These are phyloP conservation scores for Acanthosepion esculentum DNA, from an alignment of 2,888 invertebrate species.

Conservation along the genomic window DNA sequence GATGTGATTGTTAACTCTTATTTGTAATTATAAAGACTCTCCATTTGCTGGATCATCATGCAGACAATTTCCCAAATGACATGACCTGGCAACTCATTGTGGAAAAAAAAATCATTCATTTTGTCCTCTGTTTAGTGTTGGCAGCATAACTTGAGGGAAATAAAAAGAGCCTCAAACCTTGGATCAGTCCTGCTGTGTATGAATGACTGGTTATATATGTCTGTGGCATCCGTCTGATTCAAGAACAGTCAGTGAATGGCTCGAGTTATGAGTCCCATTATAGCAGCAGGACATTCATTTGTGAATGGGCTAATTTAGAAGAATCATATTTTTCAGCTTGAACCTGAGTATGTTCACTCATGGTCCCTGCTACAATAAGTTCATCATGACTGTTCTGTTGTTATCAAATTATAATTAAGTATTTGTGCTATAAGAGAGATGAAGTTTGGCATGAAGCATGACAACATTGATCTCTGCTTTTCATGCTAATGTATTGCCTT, in stretches of 20 bases:
- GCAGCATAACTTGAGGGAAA: background rate
- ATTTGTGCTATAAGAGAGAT: background rate
- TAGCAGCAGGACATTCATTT: background rate
- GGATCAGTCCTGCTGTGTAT: background rate
- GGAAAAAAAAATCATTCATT: background rate
- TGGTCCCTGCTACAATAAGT: background rate
- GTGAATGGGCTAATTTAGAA: background rate
- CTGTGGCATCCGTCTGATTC: too few relatives aligned
- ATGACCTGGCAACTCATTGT: background rate
- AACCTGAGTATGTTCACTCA: background rate
- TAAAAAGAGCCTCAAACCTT: background rate
- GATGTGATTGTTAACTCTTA: background rate
- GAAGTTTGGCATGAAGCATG: background rate
- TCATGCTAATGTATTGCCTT: background rate
- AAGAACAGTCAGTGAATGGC: background rate
- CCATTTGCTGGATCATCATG: background rate
- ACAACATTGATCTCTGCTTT: background rate
- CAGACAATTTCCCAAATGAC: background rate
- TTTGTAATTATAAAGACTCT: background rate
- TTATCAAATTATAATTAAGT: background rate
- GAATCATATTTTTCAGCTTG: background rate
- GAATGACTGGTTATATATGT: background rate
- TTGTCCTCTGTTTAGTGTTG: background rate
- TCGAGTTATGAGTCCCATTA: background rate
- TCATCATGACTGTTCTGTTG: background rate